Percentiles rank a stretch among this genome's conserved stretches.
These are phyloP conservation scores for Anarsia innoxiella DNA, from an alignment of 2,888 invertebrate genomes.

Conservation along the genomic window DNA sequence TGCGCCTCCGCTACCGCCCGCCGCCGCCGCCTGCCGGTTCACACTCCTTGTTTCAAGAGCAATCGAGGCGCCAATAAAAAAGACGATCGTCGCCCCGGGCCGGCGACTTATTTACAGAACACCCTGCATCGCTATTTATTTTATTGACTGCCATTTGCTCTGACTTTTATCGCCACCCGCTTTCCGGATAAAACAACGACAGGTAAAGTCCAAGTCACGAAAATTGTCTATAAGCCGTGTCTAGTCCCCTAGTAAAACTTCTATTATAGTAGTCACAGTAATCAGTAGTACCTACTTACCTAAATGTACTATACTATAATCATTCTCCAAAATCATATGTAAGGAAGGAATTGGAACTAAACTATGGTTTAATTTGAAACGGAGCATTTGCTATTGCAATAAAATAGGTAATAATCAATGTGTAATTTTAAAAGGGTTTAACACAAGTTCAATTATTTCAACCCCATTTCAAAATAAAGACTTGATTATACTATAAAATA, in stretches of 20 bases:
- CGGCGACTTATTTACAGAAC: conserved; percentile 74
- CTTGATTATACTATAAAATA: conserved; percentile 2
- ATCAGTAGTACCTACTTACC: too few species aligned
- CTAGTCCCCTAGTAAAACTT: neutral
- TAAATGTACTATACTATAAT: too few species aligned
- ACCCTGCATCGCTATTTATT: conserved; percentile 73
- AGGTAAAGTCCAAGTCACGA: conserved; percentile 43
- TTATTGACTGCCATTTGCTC: conserved; percentile 74
- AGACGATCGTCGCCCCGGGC: conserved; percentile 71
- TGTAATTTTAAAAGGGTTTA: conserved; percentile 6
- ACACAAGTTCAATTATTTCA: conserved; percentile 1
- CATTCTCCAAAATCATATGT: too few species aligned
- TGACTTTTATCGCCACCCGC: conserved; percentile 71
- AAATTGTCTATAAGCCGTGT: too few species aligned
- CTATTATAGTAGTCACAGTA: neutral
- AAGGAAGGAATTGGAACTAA: too few species aligned
- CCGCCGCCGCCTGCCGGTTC: conserved; percentile 31
- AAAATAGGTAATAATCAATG: conserved; percentile 6
- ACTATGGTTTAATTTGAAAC: too few species aligned
- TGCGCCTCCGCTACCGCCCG: conserved; percentile 30
- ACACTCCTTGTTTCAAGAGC: conserved; percentile 69
- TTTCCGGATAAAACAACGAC: conserved; percentile 66
- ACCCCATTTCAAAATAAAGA: conserved; percentile 5
- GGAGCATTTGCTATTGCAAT: conserved; percentile 3
- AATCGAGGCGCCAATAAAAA: conserved; percentile 76